Percentiles rank a stretch among this genome's conserved stretches.
phyloP scores from a whole-genome alignment of 2,888 invertebrate species.

The Imbricaverruca yamaguchii region DNA sequence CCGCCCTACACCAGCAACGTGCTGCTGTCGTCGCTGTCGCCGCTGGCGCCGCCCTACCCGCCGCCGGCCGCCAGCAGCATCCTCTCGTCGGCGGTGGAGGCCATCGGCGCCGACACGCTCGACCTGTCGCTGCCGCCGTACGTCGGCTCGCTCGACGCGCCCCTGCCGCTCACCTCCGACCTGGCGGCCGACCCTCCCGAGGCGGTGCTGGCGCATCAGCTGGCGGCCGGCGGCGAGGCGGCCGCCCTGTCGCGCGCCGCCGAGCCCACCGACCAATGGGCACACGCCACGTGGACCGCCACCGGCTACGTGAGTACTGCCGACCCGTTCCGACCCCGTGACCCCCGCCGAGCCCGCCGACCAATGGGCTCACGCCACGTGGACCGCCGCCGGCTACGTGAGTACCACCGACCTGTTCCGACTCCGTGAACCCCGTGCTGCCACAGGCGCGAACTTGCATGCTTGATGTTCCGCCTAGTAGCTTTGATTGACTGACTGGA shows the following conservation, averaged over 20 bases:
- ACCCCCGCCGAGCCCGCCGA: neutral
- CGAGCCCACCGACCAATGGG: neutral
- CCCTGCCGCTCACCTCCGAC: neutral
- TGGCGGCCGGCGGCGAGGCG: neutral
- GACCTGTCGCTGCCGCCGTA: slow-evolving; percentile 2
- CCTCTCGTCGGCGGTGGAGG: slow-evolving; percentile 14
- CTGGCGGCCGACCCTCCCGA: neutral
- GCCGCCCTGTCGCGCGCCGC: neutral
- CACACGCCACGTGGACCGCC: neutral
- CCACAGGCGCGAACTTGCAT: too few species aligned
- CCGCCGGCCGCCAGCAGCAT: neutral
- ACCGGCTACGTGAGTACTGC: slow-evolving; percentile 1
- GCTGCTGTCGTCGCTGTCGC: neutral
- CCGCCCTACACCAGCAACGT: neutral
- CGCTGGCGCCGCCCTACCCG: neutral
- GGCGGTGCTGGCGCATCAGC: neutral
- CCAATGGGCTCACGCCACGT: neutral
- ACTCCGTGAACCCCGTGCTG: too few species aligned
- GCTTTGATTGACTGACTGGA: too few species aligned
- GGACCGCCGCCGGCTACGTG: neutral
- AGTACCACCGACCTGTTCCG: neutral
- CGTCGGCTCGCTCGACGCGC: neutral
- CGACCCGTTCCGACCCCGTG: neutral
- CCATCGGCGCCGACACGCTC: slow-evolving; percentile 4
- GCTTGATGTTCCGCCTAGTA: too few species aligned